A percentile compares a stretch with the other conserved stretches of the same genome.
phyloP scores from a whole-genome alignment of 2,888 invertebrate species.

The Cerastoderma edule region DNA sequence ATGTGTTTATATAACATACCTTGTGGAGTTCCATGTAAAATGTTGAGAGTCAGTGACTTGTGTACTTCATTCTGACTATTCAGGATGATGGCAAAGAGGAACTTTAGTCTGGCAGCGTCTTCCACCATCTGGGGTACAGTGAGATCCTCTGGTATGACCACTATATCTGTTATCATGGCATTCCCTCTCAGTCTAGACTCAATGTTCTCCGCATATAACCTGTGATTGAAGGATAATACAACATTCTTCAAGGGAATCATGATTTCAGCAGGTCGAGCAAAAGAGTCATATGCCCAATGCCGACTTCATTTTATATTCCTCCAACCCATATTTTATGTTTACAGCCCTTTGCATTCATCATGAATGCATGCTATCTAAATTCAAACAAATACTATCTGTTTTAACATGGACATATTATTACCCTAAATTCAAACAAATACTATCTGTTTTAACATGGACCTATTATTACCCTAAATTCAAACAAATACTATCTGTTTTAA shows the following conservation, averaged over 20 bases:
- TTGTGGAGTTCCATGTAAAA: constrained; percentile 93
- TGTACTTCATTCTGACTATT: constrained; percentile 94
- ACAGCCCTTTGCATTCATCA: too few species aligned
- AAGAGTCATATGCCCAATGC: too few species aligned
- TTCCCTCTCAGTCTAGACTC: constrained; percentile 91
- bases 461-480: too few species aligned
- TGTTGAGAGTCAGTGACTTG: constrained; percentile 94
- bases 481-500: too few species aligned
- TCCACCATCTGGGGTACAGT: constrained; percentile 91
- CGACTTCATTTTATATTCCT: too few species aligned
- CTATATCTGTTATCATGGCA: constrained; percentile 89
- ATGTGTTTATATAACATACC: constrained; percentile 85
- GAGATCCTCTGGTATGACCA: constrained; percentile 96
- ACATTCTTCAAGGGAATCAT: neutral
- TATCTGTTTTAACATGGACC: too few species aligned
- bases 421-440: too few species aligned
- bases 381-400: too few species aligned
- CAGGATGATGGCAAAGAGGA: constrained; percentile 94
- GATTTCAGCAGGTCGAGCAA: neutral
- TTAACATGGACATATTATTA: too few species aligned
- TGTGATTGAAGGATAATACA: constrained; percentile 46
- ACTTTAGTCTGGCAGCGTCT: constrained; percentile 94
- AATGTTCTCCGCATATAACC: constrained; percentile 94
- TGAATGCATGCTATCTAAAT: too few species aligned
- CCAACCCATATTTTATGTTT: too few species aligned